phyloP scores from a whole-genome alignment of 2,113 vertebrate species.

The Osmerus mordax region DNA sequence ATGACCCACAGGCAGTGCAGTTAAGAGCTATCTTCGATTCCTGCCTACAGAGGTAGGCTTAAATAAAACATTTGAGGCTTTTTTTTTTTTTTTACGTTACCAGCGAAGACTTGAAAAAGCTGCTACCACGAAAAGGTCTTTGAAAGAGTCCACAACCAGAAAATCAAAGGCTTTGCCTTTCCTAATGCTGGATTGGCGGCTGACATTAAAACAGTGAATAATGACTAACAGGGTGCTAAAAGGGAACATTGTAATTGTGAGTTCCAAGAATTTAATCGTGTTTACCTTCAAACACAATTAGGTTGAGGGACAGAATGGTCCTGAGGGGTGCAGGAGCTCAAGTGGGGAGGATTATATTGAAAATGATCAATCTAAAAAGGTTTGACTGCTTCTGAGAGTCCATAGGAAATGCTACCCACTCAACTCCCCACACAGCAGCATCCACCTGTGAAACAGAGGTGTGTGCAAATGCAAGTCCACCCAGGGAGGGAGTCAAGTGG shows the following conservation, averaged over 20 bases:
- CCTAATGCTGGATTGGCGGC: neutral
- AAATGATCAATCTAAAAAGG: no score
- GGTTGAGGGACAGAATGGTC: neutral
- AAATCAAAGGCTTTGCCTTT: slow-evolving; percentile 20
- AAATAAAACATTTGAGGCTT: slow-evolving; percentile 32
- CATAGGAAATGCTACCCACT: no score
- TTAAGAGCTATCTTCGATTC: slow-evolving; percentile 9
- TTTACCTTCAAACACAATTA: neutral
- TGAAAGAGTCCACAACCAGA: neutral
- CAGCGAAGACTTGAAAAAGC: slow-evolving; percentile 12
- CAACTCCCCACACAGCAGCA: no score
- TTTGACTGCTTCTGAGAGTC: no score
- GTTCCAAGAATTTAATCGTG: neutral
- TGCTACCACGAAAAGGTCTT: slow-evolving; percentile 8
- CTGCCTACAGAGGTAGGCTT: slow-evolving; percentile 19
- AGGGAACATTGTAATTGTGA: neutral
- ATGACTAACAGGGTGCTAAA: neutral
- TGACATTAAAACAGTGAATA: slow-evolving; percentile 9
- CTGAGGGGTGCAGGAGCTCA: no score
- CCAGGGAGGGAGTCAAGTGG: no score
- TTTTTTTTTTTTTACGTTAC: slow-evolving; percentile 25
- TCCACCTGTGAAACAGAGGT: no score
- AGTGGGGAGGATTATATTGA: no score
- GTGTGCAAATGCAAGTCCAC: no score
- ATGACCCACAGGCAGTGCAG: neutral